Base-by-base conservation (phyloP, 1,140 invertebrate species). In the Mya arenaria region DNA sequence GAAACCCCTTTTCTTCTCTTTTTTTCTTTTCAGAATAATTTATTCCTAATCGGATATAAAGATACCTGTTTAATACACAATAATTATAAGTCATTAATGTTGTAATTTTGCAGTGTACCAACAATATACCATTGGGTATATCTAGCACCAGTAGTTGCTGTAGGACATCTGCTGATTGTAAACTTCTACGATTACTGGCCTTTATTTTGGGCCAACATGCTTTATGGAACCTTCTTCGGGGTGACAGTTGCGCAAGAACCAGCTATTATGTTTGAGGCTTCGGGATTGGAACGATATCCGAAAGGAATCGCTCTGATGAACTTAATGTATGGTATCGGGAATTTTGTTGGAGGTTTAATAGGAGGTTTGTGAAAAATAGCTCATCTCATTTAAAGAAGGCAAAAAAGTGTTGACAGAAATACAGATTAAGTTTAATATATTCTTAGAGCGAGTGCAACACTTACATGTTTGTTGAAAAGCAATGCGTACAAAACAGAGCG, bases 241-340 rank as follows among this genome's bases (percentile, higher is more conserved):
- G 44, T 77, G 32, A 78, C 74, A 52, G 41, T 66, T 30, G 58
- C 74, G 4, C 74, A 78, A 48, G 62, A 65, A 48, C 73, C 74
- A 39, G 62, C 60, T 2, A 77, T 78, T 30, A 78, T 78, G 74
- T 66, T 77, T 62, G 73, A 66, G 39, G 62, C 62, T 55, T 65
- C 74, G 44, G 74, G 74, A 52, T 37, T 78, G 30, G 74, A 78
- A 37, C 28, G 62, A 30, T 78, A 78, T 25, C 74, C 74, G 1
- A 65, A 65, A 25, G 60, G 58, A 28, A 78, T 78, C 6, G 74
- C 74, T 5, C 44, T 77, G 4, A 36, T 78, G 44, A 78, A 66
- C 32, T 63, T 78, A 6, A 78, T 78, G 73, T 78, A 78, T 37
- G 74, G 74, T 25, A 19, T 78, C 3, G 74, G 74, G 0, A 78